Evolutionary conservation across 2,888 invertebrate species (phyloP).

Genomic region (Epistrophe grossulariae): DNA sequence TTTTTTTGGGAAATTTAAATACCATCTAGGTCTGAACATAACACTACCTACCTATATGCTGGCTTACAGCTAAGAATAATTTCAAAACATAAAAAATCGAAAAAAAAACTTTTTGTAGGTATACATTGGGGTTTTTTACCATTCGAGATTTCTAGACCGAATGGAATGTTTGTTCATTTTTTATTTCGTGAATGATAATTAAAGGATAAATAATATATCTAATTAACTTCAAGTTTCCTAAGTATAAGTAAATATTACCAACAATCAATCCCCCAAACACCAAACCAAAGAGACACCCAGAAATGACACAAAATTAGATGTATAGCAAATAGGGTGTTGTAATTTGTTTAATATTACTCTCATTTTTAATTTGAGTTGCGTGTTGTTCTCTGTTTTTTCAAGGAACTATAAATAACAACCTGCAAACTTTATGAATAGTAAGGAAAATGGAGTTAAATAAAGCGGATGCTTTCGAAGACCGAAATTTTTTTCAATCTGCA

Average conservation of each 20-base stretch:
- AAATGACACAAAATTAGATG: neutral
- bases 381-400: neutral
- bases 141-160: too few species aligned
- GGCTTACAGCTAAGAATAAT: too few species aligned
- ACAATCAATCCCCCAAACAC: neutral
- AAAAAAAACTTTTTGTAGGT: too few species aligned
- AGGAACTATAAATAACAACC: neutral
- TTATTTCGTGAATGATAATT: too few species aligned
- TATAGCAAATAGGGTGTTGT: neutral
- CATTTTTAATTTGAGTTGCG: neutral
- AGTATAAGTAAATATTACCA: neutral
- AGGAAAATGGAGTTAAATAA: slow-evolving; percentile 23
- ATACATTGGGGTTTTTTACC: too few species aligned
- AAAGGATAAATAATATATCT: too few species aligned
- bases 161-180: too few species aligned
- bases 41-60: too few species aligned
- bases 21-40: too few species aligned
- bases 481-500: slow-evolving; percentile 32
- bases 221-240: neutral
- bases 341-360: neutral
- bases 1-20: too few species aligned
- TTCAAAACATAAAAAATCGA: too few species aligned
- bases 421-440: neutral
- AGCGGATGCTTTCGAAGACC: neutral
- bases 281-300: neutral